Percentiles rank a stretch among this genome's conserved stretches.
phyloP scores from a whole-genome alignment of 92 coral and sea anemone genomes.

The Nematostella vectensis region DNA sequence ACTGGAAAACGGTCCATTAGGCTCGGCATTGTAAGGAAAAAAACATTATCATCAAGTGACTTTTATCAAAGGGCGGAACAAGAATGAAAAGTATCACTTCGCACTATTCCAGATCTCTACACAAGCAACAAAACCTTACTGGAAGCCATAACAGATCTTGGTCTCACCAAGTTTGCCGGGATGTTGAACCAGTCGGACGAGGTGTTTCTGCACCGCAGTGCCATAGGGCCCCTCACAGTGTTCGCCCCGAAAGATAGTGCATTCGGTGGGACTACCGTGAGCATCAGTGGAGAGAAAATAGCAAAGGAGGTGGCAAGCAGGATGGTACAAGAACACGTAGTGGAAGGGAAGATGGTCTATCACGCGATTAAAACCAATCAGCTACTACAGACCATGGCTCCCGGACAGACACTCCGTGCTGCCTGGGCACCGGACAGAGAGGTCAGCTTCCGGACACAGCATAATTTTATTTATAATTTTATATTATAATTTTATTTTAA shows the following conservation, averaged over 20 bases:
- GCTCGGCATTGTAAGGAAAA: too few species aligned
- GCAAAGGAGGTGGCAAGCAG: constrained; percentile 2
- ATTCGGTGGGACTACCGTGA: background rate
- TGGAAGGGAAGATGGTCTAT: constrained; percentile 6
- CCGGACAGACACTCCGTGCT: constrained; percentile 13
- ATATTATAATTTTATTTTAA: too few species aligned
- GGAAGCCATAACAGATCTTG: background rate
- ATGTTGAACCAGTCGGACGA: background rate
- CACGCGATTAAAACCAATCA: constrained; percentile 9
- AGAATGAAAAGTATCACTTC: too few species aligned
- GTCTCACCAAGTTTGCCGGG: background rate
- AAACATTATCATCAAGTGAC: too few species aligned
- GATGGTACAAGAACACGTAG: constrained; percentile 7
- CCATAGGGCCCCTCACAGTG: constrained; percentile 17
- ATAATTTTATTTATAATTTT: too few species aligned
- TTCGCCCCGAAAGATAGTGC: constrained; percentile 20
- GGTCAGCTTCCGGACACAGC: too few species aligned
- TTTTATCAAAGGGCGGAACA: too few species aligned
- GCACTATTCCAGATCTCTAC: constrained; percentile 4
- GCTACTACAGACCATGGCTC: constrained; percentile 8
- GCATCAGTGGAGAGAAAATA: too few species aligned
- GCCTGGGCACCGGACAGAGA: constrained; percentile 30
- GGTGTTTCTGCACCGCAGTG: background rate
- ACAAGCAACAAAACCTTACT: constrained; percentile 1
- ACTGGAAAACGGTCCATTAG: too few species aligned